Conservation (phyloP, 2,113 vertebrate species). For the Alces alces region DNA sequence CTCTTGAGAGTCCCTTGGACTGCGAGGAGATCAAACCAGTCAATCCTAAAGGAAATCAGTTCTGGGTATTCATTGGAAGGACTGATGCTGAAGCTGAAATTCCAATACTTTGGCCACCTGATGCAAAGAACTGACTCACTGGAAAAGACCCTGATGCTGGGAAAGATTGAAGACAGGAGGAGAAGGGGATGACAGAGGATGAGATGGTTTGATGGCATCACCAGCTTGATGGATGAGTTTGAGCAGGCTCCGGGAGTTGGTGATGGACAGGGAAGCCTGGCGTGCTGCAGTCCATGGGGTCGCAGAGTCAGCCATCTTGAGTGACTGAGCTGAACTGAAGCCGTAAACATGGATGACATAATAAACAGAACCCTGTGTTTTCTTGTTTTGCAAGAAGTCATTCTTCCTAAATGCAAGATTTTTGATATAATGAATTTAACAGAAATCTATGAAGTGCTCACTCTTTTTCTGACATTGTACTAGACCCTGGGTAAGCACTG, state of each 20-base stretch:
- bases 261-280: background rate
- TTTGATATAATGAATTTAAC: background rate
- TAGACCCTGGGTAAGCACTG: background rate
- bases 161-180: background rate
- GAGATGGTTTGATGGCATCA: background rate
- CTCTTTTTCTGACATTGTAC: background rate
- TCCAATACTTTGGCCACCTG: background rate
- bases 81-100: background rate
- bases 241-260: background rate
- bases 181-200: background rate
- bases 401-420: background rate
- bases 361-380: background rate
- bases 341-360: background rate
- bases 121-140: background rate
- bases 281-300: background rate
- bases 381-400: background rate
- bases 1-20: background rate
- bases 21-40: background rate
- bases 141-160: background rate
- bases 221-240: accelerated
- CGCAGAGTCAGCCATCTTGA: background rate
- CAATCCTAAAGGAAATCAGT: background rate
- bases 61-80: background rate
- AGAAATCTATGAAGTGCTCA: background rate
- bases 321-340: background rate